phyloP scores from a whole-genome alignment of 2,888 invertebrate genomes.

The Coenonympha glycerion region DNA sequence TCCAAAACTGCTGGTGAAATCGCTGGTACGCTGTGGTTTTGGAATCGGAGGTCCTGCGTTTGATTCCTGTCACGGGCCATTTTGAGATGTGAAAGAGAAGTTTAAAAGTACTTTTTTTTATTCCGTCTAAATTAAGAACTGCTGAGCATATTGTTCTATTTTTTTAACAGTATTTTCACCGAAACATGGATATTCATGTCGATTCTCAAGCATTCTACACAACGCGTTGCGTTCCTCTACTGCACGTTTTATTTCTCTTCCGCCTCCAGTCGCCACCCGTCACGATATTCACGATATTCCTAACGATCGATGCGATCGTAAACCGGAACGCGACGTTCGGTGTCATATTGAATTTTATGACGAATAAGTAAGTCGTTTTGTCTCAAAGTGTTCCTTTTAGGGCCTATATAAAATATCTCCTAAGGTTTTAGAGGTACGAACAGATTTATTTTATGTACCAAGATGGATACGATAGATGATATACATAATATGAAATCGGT shows the following conservation, averaged over 20 bases:
- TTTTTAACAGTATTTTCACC: background rate
- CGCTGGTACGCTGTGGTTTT: no score
- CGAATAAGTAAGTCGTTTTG: constrained; percentile 41
- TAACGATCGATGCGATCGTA: constrained; percentile 54
- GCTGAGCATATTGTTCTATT: background rate
- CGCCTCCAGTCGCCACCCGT: constrained; percentile 31
- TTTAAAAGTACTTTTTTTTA: no score
- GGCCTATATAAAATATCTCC: constrained; percentile 10
- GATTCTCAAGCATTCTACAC: constrained; percentile 9
- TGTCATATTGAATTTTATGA: constrained; percentile 65
- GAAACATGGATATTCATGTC: constrained; percentile 8
- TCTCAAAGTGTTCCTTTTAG: constrained; percentile 24
- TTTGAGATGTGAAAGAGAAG: no score
- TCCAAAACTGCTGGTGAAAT: no score
- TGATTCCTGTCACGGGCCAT: no score
- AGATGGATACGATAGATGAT: background rate
- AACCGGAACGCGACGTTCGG: constrained; percentile 54
- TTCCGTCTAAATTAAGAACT: no score
- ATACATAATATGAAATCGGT: background rate
- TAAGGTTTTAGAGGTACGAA: constrained; percentile 7
- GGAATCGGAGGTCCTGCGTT: no score
- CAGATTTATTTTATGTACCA: constrained; percentile 5
- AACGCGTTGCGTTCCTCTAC: constrained; percentile 52
- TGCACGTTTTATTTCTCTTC: constrained; percentile 30
- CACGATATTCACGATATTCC: constrained; percentile 65